Evolutionary conservation across 2,113 vertebrate genomes (phyloP).

Genomic region (Excalfactoria chinensis): DNA sequence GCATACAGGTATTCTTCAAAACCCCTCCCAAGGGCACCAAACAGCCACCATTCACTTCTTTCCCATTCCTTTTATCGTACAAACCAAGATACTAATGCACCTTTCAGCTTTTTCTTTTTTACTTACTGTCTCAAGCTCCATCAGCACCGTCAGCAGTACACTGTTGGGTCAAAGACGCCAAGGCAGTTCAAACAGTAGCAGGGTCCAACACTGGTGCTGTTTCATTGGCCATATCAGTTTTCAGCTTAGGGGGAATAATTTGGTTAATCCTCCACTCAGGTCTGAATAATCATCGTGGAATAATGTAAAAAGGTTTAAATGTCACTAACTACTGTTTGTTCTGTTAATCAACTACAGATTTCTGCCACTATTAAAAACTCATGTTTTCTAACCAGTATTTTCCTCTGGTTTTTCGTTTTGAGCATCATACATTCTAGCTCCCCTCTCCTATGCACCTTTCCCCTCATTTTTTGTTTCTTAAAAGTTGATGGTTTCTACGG

Average conservation of each 20-base stretch:
- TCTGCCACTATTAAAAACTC: not conserved
- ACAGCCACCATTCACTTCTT: not conserved
- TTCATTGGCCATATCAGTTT: not conserved
- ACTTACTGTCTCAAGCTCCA: not conserved
- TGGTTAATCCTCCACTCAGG: not conserved
- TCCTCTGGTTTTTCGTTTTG: not conserved
- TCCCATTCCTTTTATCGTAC: not conserved
- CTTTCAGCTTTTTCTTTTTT: not conserved
- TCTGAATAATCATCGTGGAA: not conserved
- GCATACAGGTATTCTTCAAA: not conserved
- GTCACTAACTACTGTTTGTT: not conserved
- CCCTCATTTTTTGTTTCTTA: not conserved
- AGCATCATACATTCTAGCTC: not conserved
- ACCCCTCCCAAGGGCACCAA: not conserved
- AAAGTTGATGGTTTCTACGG: not conserved
- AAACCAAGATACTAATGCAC: not conserved
- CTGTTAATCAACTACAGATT: not conserved
- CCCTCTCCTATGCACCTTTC: not conserved
- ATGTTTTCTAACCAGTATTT: not conserved
- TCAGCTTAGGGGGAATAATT: not conserved
- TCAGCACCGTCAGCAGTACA: not conserved
- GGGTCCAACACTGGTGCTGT: not conserved
- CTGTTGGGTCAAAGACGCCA: not conserved
- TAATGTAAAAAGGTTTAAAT: not conserved
- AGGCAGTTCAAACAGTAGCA: not conserved